Percentiles rank a stretch among this genome's conserved stretches.
Conservation (phyloP, 2,888 invertebrate species). For the Lottia scabra region DNA sequence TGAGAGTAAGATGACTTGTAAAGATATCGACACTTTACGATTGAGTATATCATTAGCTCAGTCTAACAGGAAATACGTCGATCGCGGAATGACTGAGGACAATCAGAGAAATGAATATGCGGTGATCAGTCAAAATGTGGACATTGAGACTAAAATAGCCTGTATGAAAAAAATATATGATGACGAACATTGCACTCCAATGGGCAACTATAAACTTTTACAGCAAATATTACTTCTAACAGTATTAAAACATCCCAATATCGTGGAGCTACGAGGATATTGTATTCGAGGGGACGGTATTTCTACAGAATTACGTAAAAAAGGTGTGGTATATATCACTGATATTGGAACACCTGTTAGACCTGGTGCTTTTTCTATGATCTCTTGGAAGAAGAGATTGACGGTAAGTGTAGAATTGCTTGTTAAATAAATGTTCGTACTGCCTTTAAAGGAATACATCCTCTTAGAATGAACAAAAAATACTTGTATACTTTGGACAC, state of each 20-base stretch:
- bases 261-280: conserved; percentile 50
- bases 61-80: conserved; percentile 46
- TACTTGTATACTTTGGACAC: too few species aligned
- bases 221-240: conserved; percentile 49
- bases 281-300: conserved; percentile 56
- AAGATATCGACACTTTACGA: conserved; percentile 48
- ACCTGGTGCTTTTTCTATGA: conserved; percentile 14
- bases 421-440: too few species aligned
- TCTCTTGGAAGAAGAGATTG: conserved; percentile 36
- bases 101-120: conserved; percentile 35
- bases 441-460: too few species aligned
- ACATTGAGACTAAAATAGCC: conserved; percentile 48
- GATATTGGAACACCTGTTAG: conserved; percentile 46
- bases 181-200: conserved; percentile 44
- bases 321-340: conserved; percentile 51
- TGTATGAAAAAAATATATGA: conserved; percentile 58
- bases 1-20: conserved; percentile 48
- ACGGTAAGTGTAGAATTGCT: conserved; percentile 31
- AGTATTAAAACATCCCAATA: conserved; percentile 43
- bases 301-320: conserved; percentile 39
- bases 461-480: too few species aligned
- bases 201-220: conserved; percentile 56
- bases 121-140: conserved; percentile 49
- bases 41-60: conserved; percentile 33
- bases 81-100: conserved; percentile 30